These are phyloP conservation scores for Branchinecta sandiegonensis DNA, from an alignment of 2,888 invertebrate genomes.

Conservation along the genomic window DNA sequence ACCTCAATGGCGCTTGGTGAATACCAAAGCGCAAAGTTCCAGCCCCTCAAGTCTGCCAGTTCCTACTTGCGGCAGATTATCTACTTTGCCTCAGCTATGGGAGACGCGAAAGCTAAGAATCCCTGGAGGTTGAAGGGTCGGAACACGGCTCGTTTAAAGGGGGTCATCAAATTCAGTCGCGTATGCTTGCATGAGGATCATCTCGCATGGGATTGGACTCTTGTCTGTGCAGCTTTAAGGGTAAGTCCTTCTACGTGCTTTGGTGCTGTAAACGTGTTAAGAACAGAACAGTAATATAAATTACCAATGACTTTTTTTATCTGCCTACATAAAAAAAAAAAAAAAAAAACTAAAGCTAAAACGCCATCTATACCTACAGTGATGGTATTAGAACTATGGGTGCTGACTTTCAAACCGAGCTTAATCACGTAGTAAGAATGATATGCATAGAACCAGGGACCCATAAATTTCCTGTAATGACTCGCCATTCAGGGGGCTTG, in stretches of 20 bases:
- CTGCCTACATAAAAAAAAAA: too few relatives aligned
- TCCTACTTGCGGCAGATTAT: conserved; percentile 1
- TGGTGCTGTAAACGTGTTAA: conserved; percentile 24
- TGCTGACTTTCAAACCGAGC: too few relatives aligned
- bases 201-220: conserved; percentile 79
- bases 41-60: not conserved
- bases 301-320: too few relatives aligned
- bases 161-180: conserved; percentile 58
- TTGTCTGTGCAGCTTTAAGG: conserved; percentile 66
- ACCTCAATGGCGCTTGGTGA: conserved; percentile 56
- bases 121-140: not conserved
- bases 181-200: conserved; percentile 66
- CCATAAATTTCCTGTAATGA: too few relatives aligned
- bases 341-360: too few relatives aligned
- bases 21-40: conserved; percentile 11
- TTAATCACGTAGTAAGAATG: too few relatives aligned
- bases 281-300: too few relatives aligned
- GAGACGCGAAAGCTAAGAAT: not conserved
- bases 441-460: too few relatives aligned
- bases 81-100: not conserved
- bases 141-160: conserved; percentile 25
- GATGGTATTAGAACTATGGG: too few relatives aligned
- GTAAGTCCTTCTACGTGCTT: conserved; percentile 35
- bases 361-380: too few relatives aligned
- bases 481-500: too few relatives aligned